Percentiles rank a stretch among this genome's conserved stretches.
Conservation (phyloP, 2,113 vertebrate genomes). For the Elephas maximus region DNA sequence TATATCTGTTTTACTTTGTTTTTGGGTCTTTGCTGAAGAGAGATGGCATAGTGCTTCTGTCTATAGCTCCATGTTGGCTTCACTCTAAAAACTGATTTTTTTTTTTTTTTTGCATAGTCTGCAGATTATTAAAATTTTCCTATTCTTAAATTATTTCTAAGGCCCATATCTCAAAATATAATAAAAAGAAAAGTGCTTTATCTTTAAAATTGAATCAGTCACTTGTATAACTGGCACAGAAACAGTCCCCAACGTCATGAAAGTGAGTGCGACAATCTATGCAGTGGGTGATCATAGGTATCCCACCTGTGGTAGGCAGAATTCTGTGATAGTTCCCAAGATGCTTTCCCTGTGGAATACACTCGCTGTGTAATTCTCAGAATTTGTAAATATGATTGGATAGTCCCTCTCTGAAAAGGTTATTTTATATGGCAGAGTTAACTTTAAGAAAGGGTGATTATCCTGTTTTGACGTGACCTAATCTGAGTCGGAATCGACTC, state of each 20-base stretch:
- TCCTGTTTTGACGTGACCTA: not conserved
- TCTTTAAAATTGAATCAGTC: not conserved
- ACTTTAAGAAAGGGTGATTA: not conserved
- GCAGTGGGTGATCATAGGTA: not conserved
- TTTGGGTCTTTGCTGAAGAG: too few species aligned
- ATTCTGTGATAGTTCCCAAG: not conserved
- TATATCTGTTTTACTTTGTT: too few species aligned
- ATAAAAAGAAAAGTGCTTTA: not conserved
- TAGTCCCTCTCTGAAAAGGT: not conserved
- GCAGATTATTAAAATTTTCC: not conserved
- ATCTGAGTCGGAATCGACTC: too few species aligned
- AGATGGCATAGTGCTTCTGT: too few species aligned
- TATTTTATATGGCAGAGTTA: too few species aligned
- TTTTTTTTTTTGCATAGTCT: not conserved
- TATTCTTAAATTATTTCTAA: not conserved
- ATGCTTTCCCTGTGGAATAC: not conserved
- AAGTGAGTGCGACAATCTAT: not conserved
- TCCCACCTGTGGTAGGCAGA: not conserved
- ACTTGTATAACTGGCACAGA: not conserved
- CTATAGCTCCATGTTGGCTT: too few species aligned
- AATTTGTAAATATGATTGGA: not conserved
- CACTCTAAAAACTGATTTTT: not conserved
- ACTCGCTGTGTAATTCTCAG: accelerated
- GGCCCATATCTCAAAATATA: not conserved
- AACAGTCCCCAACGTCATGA: not conserved